These are phyloP conservation scores for Ormyrus pomaceus DNA, from an alignment of 2,888 invertebrate species.

Conservation along the genomic window DNA sequence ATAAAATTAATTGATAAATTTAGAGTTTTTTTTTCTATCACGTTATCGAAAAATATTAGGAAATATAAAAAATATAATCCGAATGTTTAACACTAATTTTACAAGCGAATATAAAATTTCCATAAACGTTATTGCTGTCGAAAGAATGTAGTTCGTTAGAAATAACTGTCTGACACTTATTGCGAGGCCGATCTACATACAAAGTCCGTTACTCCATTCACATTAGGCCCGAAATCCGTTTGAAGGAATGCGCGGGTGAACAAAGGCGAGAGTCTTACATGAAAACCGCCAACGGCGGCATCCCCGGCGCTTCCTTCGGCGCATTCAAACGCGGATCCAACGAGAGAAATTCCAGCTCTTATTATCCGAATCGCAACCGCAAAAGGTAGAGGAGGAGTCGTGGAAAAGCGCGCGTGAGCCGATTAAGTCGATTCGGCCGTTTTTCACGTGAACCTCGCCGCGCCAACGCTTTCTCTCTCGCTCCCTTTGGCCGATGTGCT, in stretches of 20 bases:
- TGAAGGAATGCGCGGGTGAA: slow-evolving; percentile 4
- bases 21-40: no score
- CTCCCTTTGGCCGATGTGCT: background rate
- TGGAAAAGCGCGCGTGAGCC: slow-evolving; percentile 40
- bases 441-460: background rate
- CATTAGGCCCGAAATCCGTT: background rate
- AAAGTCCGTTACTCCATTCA: slow-evolving; percentile 1
- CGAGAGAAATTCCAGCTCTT: slow-evolving; percentile 3
- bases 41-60: no score
- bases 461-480: background rate
- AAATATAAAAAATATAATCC: no score
- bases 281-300: slow-evolving; percentile 32
- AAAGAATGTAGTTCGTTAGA: slow-evolving; percentile 1
- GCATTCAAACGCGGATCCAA: background rate
- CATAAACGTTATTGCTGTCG: no score
- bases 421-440: slow-evolving; percentile 33
- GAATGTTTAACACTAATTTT: no score
- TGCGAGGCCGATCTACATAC: no score
- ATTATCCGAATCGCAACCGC: slow-evolving; percentile 30
- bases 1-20: no score
- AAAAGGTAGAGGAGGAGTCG: slow-evolving; percentile 12
- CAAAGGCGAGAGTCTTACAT: slow-evolving; percentile 6
- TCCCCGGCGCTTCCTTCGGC: no score
- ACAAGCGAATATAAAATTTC: no score
- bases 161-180: no score